phyloP scores from a whole-genome alignment of 2,888 invertebrate genomes.

The Sceliomorpha sp. region DNA sequence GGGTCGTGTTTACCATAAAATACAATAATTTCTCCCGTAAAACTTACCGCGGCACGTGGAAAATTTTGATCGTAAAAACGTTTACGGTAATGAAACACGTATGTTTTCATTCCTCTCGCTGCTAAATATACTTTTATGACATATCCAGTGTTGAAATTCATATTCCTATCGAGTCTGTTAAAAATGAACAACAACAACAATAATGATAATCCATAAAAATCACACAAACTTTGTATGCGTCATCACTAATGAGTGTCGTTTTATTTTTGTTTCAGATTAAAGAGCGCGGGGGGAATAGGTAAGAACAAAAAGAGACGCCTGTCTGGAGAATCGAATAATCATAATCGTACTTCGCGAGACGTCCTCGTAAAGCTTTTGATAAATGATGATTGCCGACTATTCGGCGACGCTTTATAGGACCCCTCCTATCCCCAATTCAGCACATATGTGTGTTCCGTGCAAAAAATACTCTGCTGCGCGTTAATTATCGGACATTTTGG shows the following conservation, averaged over 20 bases:
- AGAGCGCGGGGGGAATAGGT: constrained; percentile 77
- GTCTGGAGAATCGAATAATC: constrained; percentile 35
- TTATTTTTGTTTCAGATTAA: constrained; percentile 72
- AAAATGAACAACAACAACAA: too few species aligned
- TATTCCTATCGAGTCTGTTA: neutral
- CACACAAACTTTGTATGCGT: constrained; percentile 35
- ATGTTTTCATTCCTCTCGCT: too few species aligned
- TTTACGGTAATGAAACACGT: too few species aligned
- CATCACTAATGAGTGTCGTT: constrained; percentile 48
- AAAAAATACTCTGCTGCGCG: constrained; percentile 14
- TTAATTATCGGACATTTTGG: constrained; percentile 42
- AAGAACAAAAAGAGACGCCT: constrained; percentile 52
- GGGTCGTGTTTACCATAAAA: too few species aligned
- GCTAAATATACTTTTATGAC: too few species aligned
- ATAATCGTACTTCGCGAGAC: constrained; percentile 38
- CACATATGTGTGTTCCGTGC: constrained; percentile 9
- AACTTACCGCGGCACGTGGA: too few species aligned
- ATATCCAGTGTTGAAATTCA: too few species aligned
- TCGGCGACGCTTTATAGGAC: constrained; percentile 32
- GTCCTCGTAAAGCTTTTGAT: constrained; percentile 49
- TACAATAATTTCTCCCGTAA: too few species aligned
- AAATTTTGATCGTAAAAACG: too few species aligned
- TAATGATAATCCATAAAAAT: constrained; percentile 32
- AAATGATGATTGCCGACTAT: constrained; percentile 52
- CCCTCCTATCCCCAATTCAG: constrained; percentile 20